A percentile compares a stretch with the other conserved stretches of the same genome.
phyloP scores from a whole-genome alignment of 2,888 invertebrate genomes.

The Hyles lineata region DNA sequence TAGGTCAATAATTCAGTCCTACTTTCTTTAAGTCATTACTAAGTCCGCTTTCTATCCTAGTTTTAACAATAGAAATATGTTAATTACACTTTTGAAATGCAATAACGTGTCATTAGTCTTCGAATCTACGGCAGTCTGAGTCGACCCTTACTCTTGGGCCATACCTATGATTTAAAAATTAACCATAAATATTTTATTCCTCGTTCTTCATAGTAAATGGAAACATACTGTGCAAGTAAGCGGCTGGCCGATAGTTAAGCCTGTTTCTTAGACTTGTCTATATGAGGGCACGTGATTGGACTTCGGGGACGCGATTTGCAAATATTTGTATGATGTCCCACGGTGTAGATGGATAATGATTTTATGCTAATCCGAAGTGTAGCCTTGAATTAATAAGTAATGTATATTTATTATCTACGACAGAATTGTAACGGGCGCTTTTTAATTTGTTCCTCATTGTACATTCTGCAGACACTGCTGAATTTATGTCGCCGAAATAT shows the following conservation, averaged over 20 bases:
- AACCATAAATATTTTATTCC: background rate
- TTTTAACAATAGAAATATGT: too few relatives aligned
- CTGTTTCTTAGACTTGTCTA: conserved; percentile 15
- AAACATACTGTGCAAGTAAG: conserved; percentile 1
- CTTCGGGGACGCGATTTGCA: conserved; percentile 31
- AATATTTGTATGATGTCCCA: conserved; percentile 14
- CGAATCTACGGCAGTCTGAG: too few relatives aligned
- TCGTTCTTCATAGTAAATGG: background rate
- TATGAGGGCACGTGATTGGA: conserved; percentile 32
- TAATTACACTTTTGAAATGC: too few relatives aligned
- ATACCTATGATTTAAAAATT: too few relatives aligned
- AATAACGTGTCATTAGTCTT: too few relatives aligned
- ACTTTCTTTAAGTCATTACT: too few relatives aligned
- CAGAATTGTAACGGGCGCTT: background rate
- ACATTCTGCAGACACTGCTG: too few relatives aligned
- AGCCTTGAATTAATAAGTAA: background rate
- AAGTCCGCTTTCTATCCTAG: too few relatives aligned
- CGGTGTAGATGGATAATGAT: conserved; percentile 15
- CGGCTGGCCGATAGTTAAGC: background rate
- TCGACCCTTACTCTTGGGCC: too few relatives aligned
- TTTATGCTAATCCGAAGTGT: conserved; percentile 2
- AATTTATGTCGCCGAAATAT: too few relatives aligned
- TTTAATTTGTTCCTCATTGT: too few relatives aligned
- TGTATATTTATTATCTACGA: background rate
- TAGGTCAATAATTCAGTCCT: too few relatives aligned